Percentiles rank a stretch among this genome's conserved stretches.
These are phyloP conservation scores for Ormyrus pomaceus DNA, from an alignment of 2,888 invertebrate species.

Conservation along the genomic window DNA sequence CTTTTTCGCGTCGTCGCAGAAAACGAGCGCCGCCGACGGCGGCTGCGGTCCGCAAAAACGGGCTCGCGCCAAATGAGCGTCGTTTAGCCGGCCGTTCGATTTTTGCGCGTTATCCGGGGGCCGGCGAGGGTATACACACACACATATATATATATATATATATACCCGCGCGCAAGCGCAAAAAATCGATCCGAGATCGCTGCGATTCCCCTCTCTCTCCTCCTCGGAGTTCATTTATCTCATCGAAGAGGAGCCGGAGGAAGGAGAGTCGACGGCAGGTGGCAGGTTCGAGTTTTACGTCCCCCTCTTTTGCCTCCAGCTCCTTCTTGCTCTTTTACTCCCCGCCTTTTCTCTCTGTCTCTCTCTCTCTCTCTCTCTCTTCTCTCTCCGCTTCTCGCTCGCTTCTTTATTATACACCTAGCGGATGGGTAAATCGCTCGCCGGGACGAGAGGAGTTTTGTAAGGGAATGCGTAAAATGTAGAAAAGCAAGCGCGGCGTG, in stretches of 20 bases:
- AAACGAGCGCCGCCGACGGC: not conserved
- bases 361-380: slow-evolving; percentile 6
- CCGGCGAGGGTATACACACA: not conserved
- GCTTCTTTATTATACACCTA: slow-evolving; percentile 44
- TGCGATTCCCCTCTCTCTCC: slow-evolving; percentile 36
- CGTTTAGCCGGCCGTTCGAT: slow-evolving; percentile 26
- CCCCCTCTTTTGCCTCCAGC: not conserved
- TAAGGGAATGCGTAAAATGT: slow-evolving; percentile 31
- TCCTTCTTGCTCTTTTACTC: slow-evolving; percentile 15
- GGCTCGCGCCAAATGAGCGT: slow-evolving; percentile 28
- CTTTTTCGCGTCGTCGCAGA: slow-evolving; percentile 1
- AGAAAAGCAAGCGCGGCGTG: slow-evolving; percentile 31
- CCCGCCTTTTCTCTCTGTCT: slow-evolving; percentile 12
- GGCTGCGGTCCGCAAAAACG: slow-evolving; percentile 1
- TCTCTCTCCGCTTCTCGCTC: not conserved
- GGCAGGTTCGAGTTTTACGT: slow-evolving; percentile 54
- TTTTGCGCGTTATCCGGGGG: not conserved
- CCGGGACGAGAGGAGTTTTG: slow-evolving; percentile 5
- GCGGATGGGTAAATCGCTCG: slow-evolving; percentile 33
- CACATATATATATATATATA: not conserved
- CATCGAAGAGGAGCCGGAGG: slow-evolving; percentile 1
- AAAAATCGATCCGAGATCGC: slow-evolving; percentile 53
- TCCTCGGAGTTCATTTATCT: slow-evolving; percentile 53
- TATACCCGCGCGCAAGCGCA: slow-evolving; percentile 41
- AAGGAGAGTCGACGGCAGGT: slow-evolving; percentile 38